A percentile compares a stretch with the other conserved stretches of the same genome.
Evolutionary conservation across 2,888 invertebrate species (phyloP).

Genomic region (Drosophila prolongata): DNA sequence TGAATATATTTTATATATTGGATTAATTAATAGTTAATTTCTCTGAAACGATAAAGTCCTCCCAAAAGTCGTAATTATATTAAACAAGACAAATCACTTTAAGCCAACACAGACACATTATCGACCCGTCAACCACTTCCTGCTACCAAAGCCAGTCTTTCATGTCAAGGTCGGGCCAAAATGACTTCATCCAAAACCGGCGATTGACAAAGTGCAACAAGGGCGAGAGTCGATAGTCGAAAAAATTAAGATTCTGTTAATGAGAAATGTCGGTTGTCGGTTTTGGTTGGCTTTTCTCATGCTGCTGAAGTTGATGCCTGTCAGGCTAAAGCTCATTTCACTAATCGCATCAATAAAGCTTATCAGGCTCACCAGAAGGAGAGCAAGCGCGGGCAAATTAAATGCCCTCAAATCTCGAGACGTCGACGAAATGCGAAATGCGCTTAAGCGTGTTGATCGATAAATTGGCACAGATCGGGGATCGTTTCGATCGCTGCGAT

Average conservation of each 20-base stretch:
- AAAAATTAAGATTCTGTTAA: slow-evolving; percentile 60
- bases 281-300: slow-evolving; percentile 50
- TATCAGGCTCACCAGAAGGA: slow-evolving; percentile 62
- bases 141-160: slow-evolving; percentile 29
- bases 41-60: neutral
- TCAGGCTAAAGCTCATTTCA: slow-evolving; percentile 73
- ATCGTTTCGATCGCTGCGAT: slow-evolving; percentile 19
- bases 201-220: slow-evolving; percentile 71
- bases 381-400: slow-evolving; percentile 44
- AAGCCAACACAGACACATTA: slow-evolving; percentile 8
- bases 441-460: slow-evolving; percentile 81
- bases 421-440: slow-evolving; percentile 61
- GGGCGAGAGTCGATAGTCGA: slow-evolving; percentile 42
- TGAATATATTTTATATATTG: too few relatives aligned
- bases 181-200: slow-evolving; percentile 56
- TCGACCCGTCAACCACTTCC: slow-evolving; percentile 21
- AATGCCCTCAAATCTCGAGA: slow-evolving; percentile 64
- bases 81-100: slow-evolving; percentile 24
- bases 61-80: slow-evolving; percentile 1
- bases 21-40: too few relatives aligned
- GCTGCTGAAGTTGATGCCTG: slow-evolving; percentile 31
- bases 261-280: slow-evolving; percentile 79
- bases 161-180: slow-evolving; percentile 54
- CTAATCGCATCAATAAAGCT: slow-evolving; percentile 81
- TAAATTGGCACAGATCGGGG: slow-evolving; percentile 70